A percentile compares a stretch with the other conserved stretches of the same genome.
Conservation (phyloP, 2,797 vertebrate species). For the Holocentrus rufus region DNA sequence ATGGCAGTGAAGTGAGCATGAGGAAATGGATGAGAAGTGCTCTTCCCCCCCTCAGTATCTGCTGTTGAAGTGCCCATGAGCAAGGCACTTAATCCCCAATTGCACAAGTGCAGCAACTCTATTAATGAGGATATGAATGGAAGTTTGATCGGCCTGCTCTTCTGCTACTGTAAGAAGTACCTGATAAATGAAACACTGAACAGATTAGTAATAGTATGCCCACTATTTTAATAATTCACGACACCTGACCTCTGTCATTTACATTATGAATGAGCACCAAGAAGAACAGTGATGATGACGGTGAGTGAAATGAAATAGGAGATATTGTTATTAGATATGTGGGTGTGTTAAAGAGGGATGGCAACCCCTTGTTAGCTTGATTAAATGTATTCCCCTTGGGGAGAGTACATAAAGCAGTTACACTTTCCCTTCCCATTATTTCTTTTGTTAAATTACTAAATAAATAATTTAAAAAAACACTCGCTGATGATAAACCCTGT, state of each 20-base stretch:
- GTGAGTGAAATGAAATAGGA: slow-evolving; percentile 9
- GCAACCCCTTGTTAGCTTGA: slow-evolving; percentile 22
- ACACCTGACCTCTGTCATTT: slow-evolving; percentile 11
- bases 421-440: background rate
- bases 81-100: slow-evolving; percentile 62
- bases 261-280: slow-evolving; percentile 28
- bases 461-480: slow-evolving; percentile 17
- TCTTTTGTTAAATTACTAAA: slow-evolving; percentile 20
- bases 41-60: slow-evolving; percentile 4
- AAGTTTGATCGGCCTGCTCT: slow-evolving; percentile 31
- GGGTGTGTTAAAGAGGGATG: slow-evolving; percentile 12
- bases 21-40: slow-evolving; percentile 21
- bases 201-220: slow-evolving; percentile 10
- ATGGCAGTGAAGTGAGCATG: slow-evolving; percentile 22
- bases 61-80: slow-evolving; percentile 49
- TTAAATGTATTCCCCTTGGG: slow-evolving; percentile 6
- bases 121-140: slow-evolving; percentile 1
- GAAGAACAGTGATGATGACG: background rate
- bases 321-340: slow-evolving; percentile 4
- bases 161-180: slow-evolving; percentile 28
- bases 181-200: slow-evolving; percentile 31
- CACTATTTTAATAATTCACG: slow-evolving; percentile 2
- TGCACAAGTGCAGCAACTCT: slow-evolving; percentile 27
- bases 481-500: slow-evolving; percentile 13
- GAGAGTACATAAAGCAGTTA: background rate